phyloP scores from a whole-genome alignment of 2,888 invertebrate genomes.

The Neocrepidodera transversa region DNA sequence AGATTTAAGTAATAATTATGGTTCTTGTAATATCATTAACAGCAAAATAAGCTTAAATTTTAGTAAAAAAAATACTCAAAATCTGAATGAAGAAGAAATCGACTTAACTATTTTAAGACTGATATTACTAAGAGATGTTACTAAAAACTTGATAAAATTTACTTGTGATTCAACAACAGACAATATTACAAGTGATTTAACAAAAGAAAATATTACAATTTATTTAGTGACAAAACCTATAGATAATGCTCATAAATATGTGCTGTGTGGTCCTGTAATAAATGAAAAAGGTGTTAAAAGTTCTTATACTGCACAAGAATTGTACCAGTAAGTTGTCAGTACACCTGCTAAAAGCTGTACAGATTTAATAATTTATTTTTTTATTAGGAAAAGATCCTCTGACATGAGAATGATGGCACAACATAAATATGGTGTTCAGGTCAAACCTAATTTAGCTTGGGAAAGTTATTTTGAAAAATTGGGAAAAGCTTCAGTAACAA shows the following conservation, averaged over 20 bases:
- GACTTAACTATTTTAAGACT: slow-evolving; percentile 57
- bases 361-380: not conserved
- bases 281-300: slow-evolving; percentile 65
- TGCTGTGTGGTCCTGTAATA: slow-evolving; percentile 69
- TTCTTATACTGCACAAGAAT: slow-evolving; percentile 61
- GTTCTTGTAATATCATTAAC: slow-evolving; percentile 39
- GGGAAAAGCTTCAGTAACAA: slow-evolving; percentile 70
- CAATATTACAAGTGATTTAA: slow-evolving; percentile 40
- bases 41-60: too few relatives aligned
- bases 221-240: slow-evolving; percentile 35
- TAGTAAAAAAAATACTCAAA: too few relatives aligned
- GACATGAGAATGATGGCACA: slow-evolving; percentile 73
- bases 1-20: slow-evolving; percentile 49
- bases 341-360: not conserved
- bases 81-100: too few relatives aligned
- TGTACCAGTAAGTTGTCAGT: slow-evolving; percentile 61
- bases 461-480: slow-evolving; percentile 66
- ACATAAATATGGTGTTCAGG: slow-evolving; percentile 71
- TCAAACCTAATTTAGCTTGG: slow-evolving; percentile 62
- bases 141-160: slow-evolving; percentile 56
- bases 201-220: slow-evolving; percentile 44
- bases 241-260: slow-evolving; percentile 53
- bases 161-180: slow-evolving; percentile 44
- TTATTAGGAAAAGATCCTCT: slow-evolving; percentile 65
- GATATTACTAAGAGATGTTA: slow-evolving; percentile 54